Percentiles rank a stretch among this genome's conserved stretches.
These are phyloP conservation scores for Isotomurus palustris DNA, from an alignment of 2,888 invertebrate species.

Conservation along the genomic window DNA sequence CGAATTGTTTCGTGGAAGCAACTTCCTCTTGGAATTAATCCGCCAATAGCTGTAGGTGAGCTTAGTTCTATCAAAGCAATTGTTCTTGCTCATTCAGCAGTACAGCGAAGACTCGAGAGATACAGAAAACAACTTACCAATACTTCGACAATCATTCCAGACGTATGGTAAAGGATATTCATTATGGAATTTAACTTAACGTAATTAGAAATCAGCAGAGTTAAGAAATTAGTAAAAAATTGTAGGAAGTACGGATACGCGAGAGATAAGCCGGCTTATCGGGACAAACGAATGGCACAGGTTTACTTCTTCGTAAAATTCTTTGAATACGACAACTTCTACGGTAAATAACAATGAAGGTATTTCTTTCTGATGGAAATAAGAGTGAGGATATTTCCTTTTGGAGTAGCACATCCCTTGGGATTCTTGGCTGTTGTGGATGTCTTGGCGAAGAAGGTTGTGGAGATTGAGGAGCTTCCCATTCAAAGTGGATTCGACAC, in stretches of 20 bases:
- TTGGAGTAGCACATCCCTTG: slow-evolving; percentile 12
- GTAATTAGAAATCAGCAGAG: too few species aligned
- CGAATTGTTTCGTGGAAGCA: slow-evolving; percentile 2
- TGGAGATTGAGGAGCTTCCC: too few species aligned
- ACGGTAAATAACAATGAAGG: too few species aligned
- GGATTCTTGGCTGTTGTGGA: too few species aligned
- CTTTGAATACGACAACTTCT: slow-evolving; percentile 15
- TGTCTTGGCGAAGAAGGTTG: too few species aligned
- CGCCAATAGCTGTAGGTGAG: neutral
- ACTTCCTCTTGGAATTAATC: neutral
- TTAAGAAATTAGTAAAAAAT: too few species aligned
- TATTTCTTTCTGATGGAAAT: neutral
- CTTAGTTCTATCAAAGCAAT: neutral
- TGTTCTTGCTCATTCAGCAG: slow-evolving; percentile 3
- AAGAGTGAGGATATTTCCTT: neutral
- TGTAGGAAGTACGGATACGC: slow-evolving; percentile 7
- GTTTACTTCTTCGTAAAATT: slow-evolving; percentile 4
- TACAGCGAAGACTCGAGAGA: too few species aligned
- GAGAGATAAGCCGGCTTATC: slow-evolving; percentile 2
- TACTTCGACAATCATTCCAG: neutral
- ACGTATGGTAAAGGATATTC: too few species aligned
- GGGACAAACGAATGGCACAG: slow-evolving; percentile 5
- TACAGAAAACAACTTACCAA: too few species aligned
- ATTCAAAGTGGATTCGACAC: too few species aligned
- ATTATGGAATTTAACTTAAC: too few species aligned